phyloP scores from a whole-genome alignment of 1,140 invertebrate species.

The Littorina saxatilis region DNA sequence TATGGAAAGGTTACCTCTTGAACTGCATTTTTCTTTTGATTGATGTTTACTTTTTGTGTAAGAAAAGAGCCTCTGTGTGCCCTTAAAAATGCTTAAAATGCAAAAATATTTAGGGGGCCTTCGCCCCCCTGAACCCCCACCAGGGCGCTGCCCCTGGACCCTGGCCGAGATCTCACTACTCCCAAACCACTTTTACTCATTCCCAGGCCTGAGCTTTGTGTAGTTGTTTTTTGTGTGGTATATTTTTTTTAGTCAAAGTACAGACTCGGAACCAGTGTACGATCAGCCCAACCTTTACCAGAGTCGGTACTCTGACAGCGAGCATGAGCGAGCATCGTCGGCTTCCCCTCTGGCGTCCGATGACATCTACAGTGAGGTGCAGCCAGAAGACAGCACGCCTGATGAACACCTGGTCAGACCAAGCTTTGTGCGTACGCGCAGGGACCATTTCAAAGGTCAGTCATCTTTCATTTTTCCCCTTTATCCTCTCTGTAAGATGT shows the following conservation, averaged over 20 bases:
- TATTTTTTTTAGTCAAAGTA: conserved; percentile 60
- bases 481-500: not conserved
- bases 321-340: conserved; percentile 64
- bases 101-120: too few species aligned
- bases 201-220: too few species aligned
- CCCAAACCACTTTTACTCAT: too few species aligned
- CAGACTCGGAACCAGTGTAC: conserved; percentile 87
- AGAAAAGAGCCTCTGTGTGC: too few species aligned
- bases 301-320: conserved; percentile 67
- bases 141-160: too few species aligned
- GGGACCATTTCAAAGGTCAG: conserved; percentile 76
- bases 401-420: conserved; percentile 79
- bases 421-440: conserved; percentile 77
- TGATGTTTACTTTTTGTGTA: too few species aligned
- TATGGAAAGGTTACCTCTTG: too few species aligned
- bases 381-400: conserved; percentile 72
- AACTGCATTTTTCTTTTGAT: too few species aligned
- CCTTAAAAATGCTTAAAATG: too few species aligned
- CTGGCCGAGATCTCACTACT: too few species aligned
- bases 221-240: too few species aligned
- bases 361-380: conserved; percentile 79
- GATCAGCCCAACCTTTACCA: conserved; percentile 79
- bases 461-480: not conserved
- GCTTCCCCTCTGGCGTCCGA: conserved; percentile 61
- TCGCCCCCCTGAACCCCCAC: too few species aligned